Percentiles rank a stretch among this genome's conserved stretches.
These are phyloP conservation scores for Papilio polyxenes DNA, from an alignment of 1,140 invertebrate genomes.

Conservation along the genomic window DNA sequence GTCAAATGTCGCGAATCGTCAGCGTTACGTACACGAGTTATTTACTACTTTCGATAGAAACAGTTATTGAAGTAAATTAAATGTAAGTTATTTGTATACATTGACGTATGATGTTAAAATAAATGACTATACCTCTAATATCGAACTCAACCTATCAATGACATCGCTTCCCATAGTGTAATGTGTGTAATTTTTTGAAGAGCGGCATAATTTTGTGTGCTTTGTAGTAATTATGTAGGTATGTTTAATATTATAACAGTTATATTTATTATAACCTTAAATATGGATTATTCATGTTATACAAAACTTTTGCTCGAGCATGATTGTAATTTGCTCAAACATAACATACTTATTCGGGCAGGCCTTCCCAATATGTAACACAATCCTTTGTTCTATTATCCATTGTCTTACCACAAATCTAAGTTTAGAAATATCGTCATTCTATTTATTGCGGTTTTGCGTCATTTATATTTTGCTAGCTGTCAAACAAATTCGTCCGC, in stretches of 20 bases:
- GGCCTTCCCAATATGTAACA: neutral
- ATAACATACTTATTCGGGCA: neutral
- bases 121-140: too few relatives aligned
- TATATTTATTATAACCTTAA: neutral
- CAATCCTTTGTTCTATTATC: neutral
- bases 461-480: neutral
- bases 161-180: neutral
- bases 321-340: neutral
- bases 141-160: too few relatives aligned
- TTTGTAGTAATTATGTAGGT: neutral
- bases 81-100: too few relatives aligned
- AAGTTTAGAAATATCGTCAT: neutral
- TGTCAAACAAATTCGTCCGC: too few relatives aligned
- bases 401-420: neutral
- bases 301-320: neutral
- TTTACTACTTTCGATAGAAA: too few relatives aligned
- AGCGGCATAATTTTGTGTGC: neutral
- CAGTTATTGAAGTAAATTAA: too few relatives aligned
- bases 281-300: neutral
- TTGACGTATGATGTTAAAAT: too few relatives aligned
- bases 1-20: slow-evolving; percentile 29
- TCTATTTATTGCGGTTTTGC: neutral
- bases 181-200: neutral
- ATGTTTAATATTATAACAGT: neutral
- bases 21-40: neutral